Evolutionary conservation across 1,140 invertebrate species (phyloP).

Genomic region (Plutomurus gul): DNA sequence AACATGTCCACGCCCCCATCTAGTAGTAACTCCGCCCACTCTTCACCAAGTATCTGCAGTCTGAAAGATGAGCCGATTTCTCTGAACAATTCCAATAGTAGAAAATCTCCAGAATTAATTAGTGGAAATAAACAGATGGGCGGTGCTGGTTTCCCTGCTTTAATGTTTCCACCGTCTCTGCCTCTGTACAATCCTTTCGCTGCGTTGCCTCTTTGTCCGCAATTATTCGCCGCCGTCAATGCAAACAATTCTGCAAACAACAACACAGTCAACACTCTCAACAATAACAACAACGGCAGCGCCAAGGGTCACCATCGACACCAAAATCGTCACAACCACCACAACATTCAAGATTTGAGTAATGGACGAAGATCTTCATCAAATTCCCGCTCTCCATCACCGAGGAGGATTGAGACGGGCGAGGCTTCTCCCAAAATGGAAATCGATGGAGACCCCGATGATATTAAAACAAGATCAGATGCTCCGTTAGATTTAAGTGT

Average conservation of each 20-base stretch:
- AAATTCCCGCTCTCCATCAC: neutral
- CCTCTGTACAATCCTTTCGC: slow-evolving; percentile 52
- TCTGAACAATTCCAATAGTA: slow-evolving; percentile 27
- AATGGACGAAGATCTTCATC: slow-evolving; percentile 15
- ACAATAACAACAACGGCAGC: slow-evolving; percentile 33
- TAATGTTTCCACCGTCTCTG: slow-evolving; percentile 35
- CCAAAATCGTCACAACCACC: slow-evolving; percentile 14
- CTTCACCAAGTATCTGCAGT: slow-evolving; percentile 29
- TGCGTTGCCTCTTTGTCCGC: slow-evolving; percentile 42
- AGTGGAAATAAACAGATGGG: slow-evolving; percentile 8
- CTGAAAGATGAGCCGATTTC: slow-evolving; percentile 24
- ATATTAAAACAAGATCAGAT: slow-evolving; percentile 38
- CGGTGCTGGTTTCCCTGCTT: slow-evolving; percentile 17
- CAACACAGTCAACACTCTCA: neutral
- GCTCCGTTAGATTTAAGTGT: slow-evolving; percentile 53
- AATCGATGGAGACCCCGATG: slow-evolving; percentile 5
- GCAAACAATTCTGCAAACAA: neutral
- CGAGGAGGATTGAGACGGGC: neutral
- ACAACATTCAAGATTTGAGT: slow-evolving; percentile 8
- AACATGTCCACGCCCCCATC: slow-evolving; percentile 31
- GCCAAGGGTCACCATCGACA: neutral
- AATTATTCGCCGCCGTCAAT: slow-evolving; percentile 43
- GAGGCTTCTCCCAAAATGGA: slow-evolving; percentile 17
- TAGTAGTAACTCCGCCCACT: slow-evolving; percentile 41
- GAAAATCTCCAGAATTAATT: slow-evolving; percentile 17